Conservation (phyloP, 2,113 vertebrate genomes). For the Cairina moschata region DNA sequence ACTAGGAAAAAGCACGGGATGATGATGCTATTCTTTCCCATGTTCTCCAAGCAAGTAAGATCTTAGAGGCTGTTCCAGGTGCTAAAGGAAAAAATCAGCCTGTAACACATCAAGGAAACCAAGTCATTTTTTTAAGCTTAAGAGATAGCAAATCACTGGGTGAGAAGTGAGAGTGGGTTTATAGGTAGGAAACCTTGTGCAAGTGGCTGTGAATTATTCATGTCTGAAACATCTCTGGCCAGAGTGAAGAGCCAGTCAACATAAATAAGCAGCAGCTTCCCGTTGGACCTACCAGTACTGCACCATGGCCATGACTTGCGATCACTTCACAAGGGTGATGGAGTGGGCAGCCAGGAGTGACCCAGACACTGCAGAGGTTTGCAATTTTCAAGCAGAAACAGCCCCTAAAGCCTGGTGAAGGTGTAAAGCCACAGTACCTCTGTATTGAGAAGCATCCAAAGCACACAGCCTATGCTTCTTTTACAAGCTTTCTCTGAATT, state of each 20-base stretch:
- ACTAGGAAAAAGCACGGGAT: not conserved
- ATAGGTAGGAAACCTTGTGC: not conserved
- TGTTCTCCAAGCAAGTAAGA: not conserved
- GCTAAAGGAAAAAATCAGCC: not conserved
- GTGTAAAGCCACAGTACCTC: not conserved
- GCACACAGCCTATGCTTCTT: not conserved
- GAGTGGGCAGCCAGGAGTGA: not conserved
- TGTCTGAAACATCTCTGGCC: not conserved
- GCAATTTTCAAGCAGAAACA: not conserved
- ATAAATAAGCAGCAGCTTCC: not conserved
- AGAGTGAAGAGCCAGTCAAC: not conserved
- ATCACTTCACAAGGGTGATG: rapidly evolving
- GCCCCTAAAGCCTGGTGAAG: not conserved
- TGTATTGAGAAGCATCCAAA: not conserved
- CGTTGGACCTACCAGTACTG: not conserved
- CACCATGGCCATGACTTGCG: rapidly evolving
- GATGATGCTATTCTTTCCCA: not conserved
- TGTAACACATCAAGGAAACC: not conserved
- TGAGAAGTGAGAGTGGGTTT: not conserved
- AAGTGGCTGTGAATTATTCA: not conserved
- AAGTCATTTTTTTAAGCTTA: not conserved
- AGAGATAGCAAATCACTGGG: not conserved
- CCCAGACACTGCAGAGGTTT: not conserved
- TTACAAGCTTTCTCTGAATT: not conserved
- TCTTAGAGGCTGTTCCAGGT: not conserved